Conservation (phyloP, 2,113 vertebrate species). For the Hemiprocne comata region DNA sequence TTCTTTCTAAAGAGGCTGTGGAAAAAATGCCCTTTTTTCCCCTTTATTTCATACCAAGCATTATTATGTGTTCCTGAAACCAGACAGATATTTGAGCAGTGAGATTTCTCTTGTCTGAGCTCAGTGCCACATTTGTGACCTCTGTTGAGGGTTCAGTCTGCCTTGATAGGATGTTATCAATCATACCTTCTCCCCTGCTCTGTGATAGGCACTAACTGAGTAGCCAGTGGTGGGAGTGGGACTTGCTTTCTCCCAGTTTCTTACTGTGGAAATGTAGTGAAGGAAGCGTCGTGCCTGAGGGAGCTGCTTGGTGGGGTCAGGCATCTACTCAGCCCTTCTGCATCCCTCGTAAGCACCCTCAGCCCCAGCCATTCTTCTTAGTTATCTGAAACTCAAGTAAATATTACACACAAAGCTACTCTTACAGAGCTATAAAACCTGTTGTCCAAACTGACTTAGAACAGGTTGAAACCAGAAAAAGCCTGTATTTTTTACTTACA, state of each 20-base stretch:
- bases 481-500: constrained; percentile 40
- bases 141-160: not conserved
- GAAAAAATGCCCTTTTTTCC: not conserved
- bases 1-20: not conserved
- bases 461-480: constrained; percentile 62
- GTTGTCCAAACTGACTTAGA: constrained; percentile 51
- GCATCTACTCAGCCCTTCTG: not conserved
- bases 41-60: not conserved
- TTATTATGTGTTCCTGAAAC: not conserved
- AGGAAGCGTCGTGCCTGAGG: not conserved
- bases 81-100: not conserved
- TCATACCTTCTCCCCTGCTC: not conserved
- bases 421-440: constrained; percentile 53
- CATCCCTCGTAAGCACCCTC: not conserved
- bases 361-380: not conserved
- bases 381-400: constrained; percentile 57
- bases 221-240: not conserved
- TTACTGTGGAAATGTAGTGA: not conserved
- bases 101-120: not conserved
- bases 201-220: not conserved
- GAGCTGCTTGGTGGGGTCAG: not conserved
- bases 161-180: not conserved
- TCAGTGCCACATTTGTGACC: accelerated
- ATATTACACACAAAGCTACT: constrained; percentile 47
- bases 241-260: not conserved